Evolutionary conservation across 2,888 invertebrate species (phyloP), one percentile per base, ranked within the genome.

Genomic region (Eupithecia abbreviata): DNA sequence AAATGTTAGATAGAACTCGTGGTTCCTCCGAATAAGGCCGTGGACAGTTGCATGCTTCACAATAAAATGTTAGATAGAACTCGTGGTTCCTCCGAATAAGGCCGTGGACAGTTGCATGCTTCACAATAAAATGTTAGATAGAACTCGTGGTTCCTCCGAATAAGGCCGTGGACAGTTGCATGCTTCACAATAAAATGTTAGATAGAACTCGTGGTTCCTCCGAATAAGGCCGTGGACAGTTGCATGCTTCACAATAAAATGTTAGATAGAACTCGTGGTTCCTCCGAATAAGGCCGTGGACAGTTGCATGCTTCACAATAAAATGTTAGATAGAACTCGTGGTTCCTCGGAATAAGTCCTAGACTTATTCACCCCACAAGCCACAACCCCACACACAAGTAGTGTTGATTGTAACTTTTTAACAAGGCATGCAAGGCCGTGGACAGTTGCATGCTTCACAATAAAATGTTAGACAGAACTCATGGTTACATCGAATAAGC

Each of bases 331-430:
- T n/a, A 18, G n/a, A 58, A 55, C n/a, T n/a, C n/a, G 55, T n/a
- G n/a, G n/a, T n/a, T 55, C 45, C 4, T 0, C 3, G n/a, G 49
- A 10, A 49, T 49, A 49, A 49, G 47, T 2, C 6, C 47, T 49
- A n/a, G 6, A 2, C 10, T 51, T 15, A 55, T n/a, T 79, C 78
- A 83, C 58, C n/a, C n/a, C n/a, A n/a, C n/a, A n/a, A n/a, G n/a
- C 81, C 81, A 85, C 86, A 79, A 75, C 78, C 89, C 89, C 79
- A 81, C 85, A 82, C n/a, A n/a, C n/a, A n/a, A n/a, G n/a, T n/a
- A n/a, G n/a, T n/a, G n/a, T n/a, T n/a, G n/a, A n/a, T n/a, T n/a
- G n/a, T n/a, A n/a, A n/a, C n/a, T n/a, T n/a, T n/a, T n/a, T n/a
- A 30, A 58, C 10, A 55, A 55, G n/a, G 7, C 55, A 9, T 18